Percentiles rank a stretch among this genome's conserved stretches.
These are phyloP conservation scores for Ennomos quercinarius DNA, from an alignment of 2,888 invertebrate species.

Conservation along the genomic window DNA sequence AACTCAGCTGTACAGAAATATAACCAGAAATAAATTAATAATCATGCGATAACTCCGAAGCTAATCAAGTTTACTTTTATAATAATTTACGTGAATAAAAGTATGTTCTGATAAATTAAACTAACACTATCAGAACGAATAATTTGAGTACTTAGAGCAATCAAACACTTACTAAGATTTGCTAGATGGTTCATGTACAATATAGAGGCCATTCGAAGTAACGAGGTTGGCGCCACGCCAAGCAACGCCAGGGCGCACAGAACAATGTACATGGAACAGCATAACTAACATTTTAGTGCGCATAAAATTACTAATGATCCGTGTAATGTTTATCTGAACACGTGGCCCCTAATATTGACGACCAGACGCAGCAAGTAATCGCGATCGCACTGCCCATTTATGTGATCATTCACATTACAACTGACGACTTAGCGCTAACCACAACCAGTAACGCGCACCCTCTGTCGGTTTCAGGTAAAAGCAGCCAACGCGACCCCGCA, in stretches of 20 bases:
- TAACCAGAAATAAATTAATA: too few species aligned
- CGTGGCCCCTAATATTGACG: conserved; percentile 31
- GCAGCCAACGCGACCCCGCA: background rate
- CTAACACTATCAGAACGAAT: background rate
- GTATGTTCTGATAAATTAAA: too few species aligned
- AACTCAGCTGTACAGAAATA: too few species aligned
- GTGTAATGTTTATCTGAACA: conserved; percentile 33
- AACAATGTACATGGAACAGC: conserved; percentile 22
- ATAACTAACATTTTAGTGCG: conserved; percentile 28
- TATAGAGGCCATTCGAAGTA: conserved; percentile 18
- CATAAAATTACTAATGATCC: conserved; percentile 30
- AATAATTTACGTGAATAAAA: too few species aligned
- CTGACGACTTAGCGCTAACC: background rate
- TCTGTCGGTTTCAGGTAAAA: conserved; percentile 49
- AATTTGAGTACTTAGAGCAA: conserved; percentile 7
- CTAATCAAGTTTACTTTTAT: too few species aligned
- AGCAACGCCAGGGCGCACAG: background rate
- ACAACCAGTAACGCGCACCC: conserved; percentile 4
- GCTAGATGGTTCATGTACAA: conserved; percentile 10
- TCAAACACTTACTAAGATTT: conserved; percentile 6
- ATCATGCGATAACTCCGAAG: too few species aligned
- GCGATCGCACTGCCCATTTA: conserved; percentile 5
- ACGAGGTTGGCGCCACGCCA: conserved; percentile 27
- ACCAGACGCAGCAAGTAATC: conserved; percentile 25
- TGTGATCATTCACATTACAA: conserved; percentile 5